phyloP scores from a whole-genome alignment of 1,140 invertebrate genomes.

The Palaemon carinicauda region DNA sequence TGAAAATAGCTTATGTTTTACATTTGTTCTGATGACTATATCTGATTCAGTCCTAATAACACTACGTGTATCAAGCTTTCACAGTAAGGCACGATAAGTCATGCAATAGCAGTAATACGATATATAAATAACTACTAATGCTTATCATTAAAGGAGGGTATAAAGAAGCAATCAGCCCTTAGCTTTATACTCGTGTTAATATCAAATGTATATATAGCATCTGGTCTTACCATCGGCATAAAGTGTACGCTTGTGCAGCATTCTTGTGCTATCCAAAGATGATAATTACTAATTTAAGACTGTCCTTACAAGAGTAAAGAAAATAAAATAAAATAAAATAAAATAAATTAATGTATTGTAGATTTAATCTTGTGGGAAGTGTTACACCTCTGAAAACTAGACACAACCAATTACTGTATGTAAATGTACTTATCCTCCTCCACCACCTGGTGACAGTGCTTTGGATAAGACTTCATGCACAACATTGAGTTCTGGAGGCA shows the following conservation, averaged over 20 bases:
- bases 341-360: too few relatives aligned
- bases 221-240: conserved; percentile 45
- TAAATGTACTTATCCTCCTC: not conserved
- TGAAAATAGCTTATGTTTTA: too few relatives aligned
- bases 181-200: not conserved
- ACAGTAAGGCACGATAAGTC: not conserved
- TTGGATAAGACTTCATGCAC: conserved; percentile 47
- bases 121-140: not conserved
- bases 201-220: not conserved
- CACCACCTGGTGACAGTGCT: conserved; percentile 19
- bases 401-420: too few relatives aligned
- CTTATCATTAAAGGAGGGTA: not conserved
- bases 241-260: conserved; percentile 38
- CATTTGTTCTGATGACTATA: too few relatives aligned
- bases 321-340: too few relatives aligned
- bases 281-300: too few relatives aligned
- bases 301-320: too few relatives aligned
- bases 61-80: conserved; percentile 16
- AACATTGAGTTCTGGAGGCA: conserved; percentile 20
- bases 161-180: conserved; percentile 3
- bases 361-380: too few relatives aligned
- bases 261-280: conserved; percentile 35
- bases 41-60: not conserved
- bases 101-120: conserved; percentile 6
- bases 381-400: too few relatives aligned